These are phyloP conservation scores for Aplysia californica DNA, from an alignment of 1,140 invertebrate species.

Conservation along the genomic window DNA sequence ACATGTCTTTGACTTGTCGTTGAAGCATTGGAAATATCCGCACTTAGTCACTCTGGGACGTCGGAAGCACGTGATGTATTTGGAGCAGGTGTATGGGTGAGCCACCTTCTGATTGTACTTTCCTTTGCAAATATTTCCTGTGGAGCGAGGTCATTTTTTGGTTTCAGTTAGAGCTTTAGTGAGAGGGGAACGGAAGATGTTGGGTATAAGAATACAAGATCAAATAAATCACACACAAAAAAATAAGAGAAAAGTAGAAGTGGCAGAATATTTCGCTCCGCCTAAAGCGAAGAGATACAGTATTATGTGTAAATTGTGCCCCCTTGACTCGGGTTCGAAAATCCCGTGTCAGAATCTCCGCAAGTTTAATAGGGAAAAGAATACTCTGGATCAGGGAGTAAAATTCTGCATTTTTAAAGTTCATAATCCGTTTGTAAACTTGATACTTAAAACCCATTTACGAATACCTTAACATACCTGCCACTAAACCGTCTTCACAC, in stretches of 20 bases:
- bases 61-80: background rate
- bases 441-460: too few relatives aligned
- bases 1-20: background rate
- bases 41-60: background rate
- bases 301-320: too few relatives aligned
- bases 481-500: too few relatives aligned
- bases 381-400: background rate
- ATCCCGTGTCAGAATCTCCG: too few relatives aligned
- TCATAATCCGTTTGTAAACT: background rate
- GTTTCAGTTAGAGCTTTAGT: background rate
- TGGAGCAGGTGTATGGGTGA: slow-evolving; percentile 3
- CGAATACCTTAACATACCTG: too few relatives aligned
- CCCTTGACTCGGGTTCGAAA: too few relatives aligned
- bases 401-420: background rate
- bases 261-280: background rate
- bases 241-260: background rate
- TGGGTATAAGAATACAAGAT: too few relatives aligned
- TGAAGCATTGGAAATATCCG: background rate
- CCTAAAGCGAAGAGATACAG: too few relatives aligned
- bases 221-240: too few relatives aligned
- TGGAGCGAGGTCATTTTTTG: background rate
- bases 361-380: background rate
- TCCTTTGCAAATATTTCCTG: slow-evolving; percentile 1
- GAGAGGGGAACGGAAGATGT: too few relatives aligned
- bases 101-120: background rate